Evolutionary conservation across 2,797 vertebrate species (phyloP).

Genomic region (Ispidina lecontei): DNA sequence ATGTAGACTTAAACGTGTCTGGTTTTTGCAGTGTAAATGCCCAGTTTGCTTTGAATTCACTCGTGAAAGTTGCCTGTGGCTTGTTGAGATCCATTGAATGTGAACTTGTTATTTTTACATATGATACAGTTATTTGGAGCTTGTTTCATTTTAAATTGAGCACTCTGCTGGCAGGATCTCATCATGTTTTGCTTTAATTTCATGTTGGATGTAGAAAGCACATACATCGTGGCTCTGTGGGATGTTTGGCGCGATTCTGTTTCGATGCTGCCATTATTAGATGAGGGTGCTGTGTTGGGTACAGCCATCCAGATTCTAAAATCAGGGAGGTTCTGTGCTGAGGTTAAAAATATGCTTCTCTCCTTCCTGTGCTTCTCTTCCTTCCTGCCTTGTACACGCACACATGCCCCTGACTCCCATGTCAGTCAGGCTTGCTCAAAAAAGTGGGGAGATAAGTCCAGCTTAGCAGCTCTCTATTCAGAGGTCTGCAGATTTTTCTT

Average conservation of each 20-base stretch:
- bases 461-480: constrained; percentile 9
- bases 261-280: background rate
- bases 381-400: background rate
- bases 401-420: background rate
- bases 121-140: background rate
- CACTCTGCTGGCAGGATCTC: background rate
- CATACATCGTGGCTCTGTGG: background rate
- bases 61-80: background rate
- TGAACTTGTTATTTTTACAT: background rate
- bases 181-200: background rate
- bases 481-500: constrained; percentile 28
- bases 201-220: background rate
- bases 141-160: background rate
- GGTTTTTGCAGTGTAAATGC: background rate
- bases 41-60: background rate
- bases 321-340: background rate
- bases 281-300: background rate
- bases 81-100: background rate
- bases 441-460: background rate
- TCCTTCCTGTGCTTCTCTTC: background rate
- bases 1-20: background rate
- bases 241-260: background rate
- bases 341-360: background rate
- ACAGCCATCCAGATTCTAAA: background rate
- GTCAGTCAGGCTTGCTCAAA: background rate